Evolutionary conservation across 2,113 vertebrate genomes (phyloP).

Genomic region (Crocuta crocuta): DNA sequence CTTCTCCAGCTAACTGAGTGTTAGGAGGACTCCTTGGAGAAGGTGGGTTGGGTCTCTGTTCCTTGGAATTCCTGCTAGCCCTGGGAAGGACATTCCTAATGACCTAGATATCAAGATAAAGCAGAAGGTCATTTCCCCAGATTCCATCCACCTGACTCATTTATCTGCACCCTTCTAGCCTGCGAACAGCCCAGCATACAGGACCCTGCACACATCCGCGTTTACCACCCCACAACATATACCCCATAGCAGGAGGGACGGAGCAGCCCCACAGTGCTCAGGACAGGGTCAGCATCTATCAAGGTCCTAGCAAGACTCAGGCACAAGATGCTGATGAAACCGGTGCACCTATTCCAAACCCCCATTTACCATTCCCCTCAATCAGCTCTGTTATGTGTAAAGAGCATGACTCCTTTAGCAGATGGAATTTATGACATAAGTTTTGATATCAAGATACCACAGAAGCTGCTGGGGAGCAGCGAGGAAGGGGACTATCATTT

Average conservation of each 20-base stretch:
- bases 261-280: neutral
- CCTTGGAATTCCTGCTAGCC: neutral
- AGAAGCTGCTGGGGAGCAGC: neutral
- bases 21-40: neutral
- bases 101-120: neutral
- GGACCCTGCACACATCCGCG: neutral
- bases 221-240: neutral
- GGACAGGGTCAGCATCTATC: neutral
- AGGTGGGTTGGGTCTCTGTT: neutral
- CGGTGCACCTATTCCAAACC: neutral
- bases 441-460: neutral
- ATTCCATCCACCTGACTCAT: neutral
- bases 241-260: neutral
- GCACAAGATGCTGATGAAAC: neutral
- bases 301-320: neutral
- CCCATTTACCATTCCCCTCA: neutral
- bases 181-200: neutral
- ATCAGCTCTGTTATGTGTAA: neutral
- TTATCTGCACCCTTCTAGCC: neutral
- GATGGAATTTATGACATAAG: neutral
- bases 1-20: neutral
- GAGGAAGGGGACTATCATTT: neutral
- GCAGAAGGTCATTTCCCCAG: neutral
- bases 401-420: neutral
- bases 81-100: neutral